phyloP scores from a whole-genome alignment of 2,797 vertebrate genomes.

The Parambassis ranga region DNA sequence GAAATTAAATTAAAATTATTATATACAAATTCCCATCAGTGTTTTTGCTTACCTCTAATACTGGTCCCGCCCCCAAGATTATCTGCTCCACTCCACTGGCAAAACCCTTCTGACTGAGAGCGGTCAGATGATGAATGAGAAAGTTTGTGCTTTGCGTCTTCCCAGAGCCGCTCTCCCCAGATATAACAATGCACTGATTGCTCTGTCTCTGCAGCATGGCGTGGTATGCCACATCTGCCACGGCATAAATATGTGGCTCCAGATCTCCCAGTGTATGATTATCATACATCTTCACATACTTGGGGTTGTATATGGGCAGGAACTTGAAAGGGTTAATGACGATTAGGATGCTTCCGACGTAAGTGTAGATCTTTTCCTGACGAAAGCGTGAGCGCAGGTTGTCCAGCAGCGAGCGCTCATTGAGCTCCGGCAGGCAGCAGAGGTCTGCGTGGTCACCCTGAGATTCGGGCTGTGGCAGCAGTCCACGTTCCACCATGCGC shows the following conservation, averaged over 20 bases:
- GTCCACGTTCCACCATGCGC: constrained; percentile 91
- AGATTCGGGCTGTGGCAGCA: constrained; percentile 90
- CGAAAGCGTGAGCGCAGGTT: constrained; percentile 94
- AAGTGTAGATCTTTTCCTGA: constrained; percentile 98
- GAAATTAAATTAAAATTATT: no score
- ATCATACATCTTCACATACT: constrained; percentile 99
- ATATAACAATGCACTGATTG: constrained; percentile 98
- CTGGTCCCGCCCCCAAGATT: constrained; percentile 96
- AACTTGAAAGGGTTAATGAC: constrained; percentile 98
- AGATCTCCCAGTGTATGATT: constrained; percentile 94
- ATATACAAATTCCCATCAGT: no score
- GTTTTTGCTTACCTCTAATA: constrained; percentile 88
- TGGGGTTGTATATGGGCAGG: constrained; percentile 99
- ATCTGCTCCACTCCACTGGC: constrained; percentile 99
- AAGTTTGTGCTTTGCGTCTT: constrained; percentile 99
- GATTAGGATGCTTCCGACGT: constrained; percentile 95
- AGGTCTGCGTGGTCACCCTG: constrained; percentile 92
- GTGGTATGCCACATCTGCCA: constrained; percentile 97
- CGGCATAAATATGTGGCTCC: constrained; percentile 96
- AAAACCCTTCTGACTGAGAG: constrained; percentile 98
- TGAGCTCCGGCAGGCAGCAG: constrained; percentile 91
- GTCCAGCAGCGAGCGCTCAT: constrained; percentile 94
- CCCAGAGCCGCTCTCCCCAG: constrained; percentile 96
- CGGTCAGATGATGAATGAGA: constrained; percentile 97
- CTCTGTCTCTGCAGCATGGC: constrained; percentile 92